Evolutionary conservation across 2,888 invertebrate genomes (phyloP), one percentile per base, ranked within the genome.

Genomic region (Hedychridium roseum): DNA sequence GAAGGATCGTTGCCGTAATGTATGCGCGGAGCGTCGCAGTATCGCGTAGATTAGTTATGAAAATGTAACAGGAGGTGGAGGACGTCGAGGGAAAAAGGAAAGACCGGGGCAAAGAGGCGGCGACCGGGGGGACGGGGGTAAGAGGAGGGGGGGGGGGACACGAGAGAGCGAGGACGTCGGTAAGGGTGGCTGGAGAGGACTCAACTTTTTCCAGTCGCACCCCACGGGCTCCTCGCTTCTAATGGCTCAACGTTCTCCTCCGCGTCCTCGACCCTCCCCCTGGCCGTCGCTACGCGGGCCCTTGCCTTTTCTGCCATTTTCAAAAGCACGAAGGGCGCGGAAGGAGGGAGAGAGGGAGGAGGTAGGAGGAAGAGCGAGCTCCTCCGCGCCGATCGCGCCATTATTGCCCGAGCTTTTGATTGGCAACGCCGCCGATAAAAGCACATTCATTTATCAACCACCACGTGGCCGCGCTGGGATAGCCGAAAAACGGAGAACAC

Each of bases 1-100:
- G 36, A 46, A 43, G 41, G 44, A 39, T 41, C 30, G 43, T 49
- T 45, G 47, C 41, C 50, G 50, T 56, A 84, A 84, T 84, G 84
- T 84, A 84, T 84, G 82, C 83, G 82, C 82, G 81, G 66, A 54
- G 65, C 64, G 62, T 64, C 63, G 20, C 31, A 17, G 26, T 67
- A 69, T 63, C 68, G 64, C 70, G 67, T 64, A 70, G 71, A 73
- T 73, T 73, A 70, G 71, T 73, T 68, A 70, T 73, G 73, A 73
- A 75, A 76, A 74, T 73, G 71, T 73, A 72, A 74, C 72, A 71
- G 71, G 67, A 66, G 66, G 62, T 57, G 57, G 61, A 58, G 57
- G 43, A 18, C 45, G 45, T 23, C 31, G 48, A 36, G 15, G 27
- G 30, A 23, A 43, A 30, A 28, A 32, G 48, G 41, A 41, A 47